phyloP scores from a whole-genome alignment of 2,888 invertebrate genomes.

The Eristalis intricaria region DNA sequence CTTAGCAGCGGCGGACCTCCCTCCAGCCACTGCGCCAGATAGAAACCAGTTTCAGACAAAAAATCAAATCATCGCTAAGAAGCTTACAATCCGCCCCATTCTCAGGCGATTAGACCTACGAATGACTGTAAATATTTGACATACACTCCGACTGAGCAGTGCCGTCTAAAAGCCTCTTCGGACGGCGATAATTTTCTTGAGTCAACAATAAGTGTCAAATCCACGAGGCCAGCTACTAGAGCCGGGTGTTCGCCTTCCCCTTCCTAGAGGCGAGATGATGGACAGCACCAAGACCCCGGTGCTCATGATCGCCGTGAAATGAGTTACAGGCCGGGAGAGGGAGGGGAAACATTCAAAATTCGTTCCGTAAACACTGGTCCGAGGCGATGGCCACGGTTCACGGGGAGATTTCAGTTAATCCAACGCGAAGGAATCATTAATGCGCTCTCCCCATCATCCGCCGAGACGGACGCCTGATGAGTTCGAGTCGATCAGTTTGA shows the following conservation, averaged over 20 bases:
- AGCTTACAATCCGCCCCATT: slow-evolving; percentile 54
- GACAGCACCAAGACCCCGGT: slow-evolving; percentile 5
- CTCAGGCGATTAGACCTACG: slow-evolving; percentile 60
- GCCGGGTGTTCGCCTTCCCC: not conserved
- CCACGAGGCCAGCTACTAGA: not conserved
- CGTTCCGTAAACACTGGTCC: slow-evolving; percentile 16
- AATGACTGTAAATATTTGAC: slow-evolving; percentile 70
- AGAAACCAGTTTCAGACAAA: slow-evolving; percentile 11
- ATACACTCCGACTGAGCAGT: slow-evolving; percentile 21
- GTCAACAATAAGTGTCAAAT: slow-evolving; percentile 15
- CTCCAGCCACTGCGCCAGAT: not conserved
- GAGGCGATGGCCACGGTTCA: not conserved
- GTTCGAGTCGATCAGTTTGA: slow-evolving; percentile 31
- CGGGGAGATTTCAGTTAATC: slow-evolving; percentile 33
- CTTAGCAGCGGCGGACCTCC: slow-evolving; percentile 18
- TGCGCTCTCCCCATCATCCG: slow-evolving; percentile 16
- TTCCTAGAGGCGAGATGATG: slow-evolving; percentile 36
- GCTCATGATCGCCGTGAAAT: slow-evolving; percentile 59
- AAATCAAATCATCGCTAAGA: slow-evolving; percentile 33
- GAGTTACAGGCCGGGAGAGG: not conserved
- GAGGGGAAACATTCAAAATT: not conserved
- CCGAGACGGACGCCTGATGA: slow-evolving; percentile 40
- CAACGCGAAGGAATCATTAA: slow-evolving; percentile 30
- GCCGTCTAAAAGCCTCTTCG: slow-evolving; percentile 22
- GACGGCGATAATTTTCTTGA: slow-evolving; percentile 21